Percentiles rank a stretch among this genome's conserved stretches.
Conservation (phyloP, 2,113 vertebrate species). For the Dryoscopus gambensis region DNA sequence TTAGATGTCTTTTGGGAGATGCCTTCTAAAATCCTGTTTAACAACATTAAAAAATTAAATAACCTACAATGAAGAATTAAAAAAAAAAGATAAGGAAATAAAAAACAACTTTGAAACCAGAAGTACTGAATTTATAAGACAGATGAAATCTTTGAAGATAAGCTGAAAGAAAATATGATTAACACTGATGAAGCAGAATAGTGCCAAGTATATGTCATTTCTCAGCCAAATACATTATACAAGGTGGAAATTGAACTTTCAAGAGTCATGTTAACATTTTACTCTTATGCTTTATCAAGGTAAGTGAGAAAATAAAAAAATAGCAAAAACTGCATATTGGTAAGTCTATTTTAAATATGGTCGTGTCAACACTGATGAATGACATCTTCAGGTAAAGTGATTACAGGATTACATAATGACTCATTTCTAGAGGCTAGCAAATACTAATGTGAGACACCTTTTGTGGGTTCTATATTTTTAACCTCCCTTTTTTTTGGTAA, state of each 20-base stretch:
- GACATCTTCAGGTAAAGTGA: constrained; percentile 32
- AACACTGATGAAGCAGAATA: constrained; percentile 6
- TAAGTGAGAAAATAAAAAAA: constrained; percentile 4
- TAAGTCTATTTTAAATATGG: constrained; percentile 33
- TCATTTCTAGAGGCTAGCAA: constrained; percentile 28
- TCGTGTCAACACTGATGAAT: neutral
- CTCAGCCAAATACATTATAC: constrained; percentile 22
- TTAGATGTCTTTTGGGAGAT: constrained; percentile 34
- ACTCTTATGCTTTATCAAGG: constrained; percentile 29
- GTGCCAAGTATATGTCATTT: constrained; percentile 41
- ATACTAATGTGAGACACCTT: neutral
- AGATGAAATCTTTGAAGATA: constrained; percentile 11
- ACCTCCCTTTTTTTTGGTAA: constrained; percentile 1
- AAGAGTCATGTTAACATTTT: constrained; percentile 53
- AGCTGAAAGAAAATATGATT: constrained; percentile 57
- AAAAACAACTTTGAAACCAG: neutral
- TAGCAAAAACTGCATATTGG: neutral
- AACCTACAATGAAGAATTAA: neutral
- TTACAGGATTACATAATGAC: constrained; percentile 8
- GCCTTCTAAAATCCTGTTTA: constrained; percentile 25
- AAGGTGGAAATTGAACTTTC: constrained; percentile 52
- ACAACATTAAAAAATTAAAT: constrained; percentile 3
- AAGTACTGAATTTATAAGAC: neutral
- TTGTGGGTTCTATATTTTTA: neutral
- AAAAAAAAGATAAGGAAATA: constrained; percentile 12